These are phyloP conservation scores for Etheostoma spectabile DNA, from an alignment of 2,113 vertebrate genomes.

Conservation along the genomic window DNA sequence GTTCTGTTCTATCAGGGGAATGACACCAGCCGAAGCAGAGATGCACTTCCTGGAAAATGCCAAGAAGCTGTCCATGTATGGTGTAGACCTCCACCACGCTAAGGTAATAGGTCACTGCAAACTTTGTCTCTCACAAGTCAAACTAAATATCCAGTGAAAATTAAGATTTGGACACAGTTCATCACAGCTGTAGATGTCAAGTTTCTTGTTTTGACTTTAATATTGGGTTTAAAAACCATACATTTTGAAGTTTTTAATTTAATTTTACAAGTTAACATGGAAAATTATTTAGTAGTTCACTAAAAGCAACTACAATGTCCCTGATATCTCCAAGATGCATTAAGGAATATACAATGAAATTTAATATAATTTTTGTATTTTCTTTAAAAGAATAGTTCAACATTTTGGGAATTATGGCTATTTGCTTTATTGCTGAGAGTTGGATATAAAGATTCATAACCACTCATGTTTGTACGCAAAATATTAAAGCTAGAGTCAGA, in stretches of 20 bases:
- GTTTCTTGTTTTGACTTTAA: not conserved
- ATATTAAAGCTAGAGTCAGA: not conserved
- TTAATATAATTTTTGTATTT: not conserved
- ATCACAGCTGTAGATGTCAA: not conserved
- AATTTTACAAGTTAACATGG: not conserved
- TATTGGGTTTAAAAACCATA: not conserved
- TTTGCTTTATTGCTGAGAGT: not conserved
- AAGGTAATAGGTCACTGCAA: constrained; percentile 84
- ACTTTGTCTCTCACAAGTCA: not conserved
- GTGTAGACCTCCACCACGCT: constrained; percentile 97
- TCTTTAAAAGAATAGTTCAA: not conserved
- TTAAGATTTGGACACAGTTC: not conserved
- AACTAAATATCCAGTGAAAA: not conserved
- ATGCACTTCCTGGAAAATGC: constrained; percentile 98
- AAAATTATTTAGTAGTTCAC: not conserved
- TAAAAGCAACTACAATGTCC: not conserved
- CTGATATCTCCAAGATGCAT: not conserved
- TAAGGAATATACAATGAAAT: not conserved
- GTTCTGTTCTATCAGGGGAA: constrained; percentile 86
- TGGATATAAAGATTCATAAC: no score
- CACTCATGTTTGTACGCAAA: no score
- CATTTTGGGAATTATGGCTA: not conserved
- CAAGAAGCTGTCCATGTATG: constrained; percentile 98
- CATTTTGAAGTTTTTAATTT: not conserved
- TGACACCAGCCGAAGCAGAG: constrained; percentile 97